Evolutionary conservation across 1,140 invertebrate genomes (phyloP), one percentile per base, ranked within the genome.

Genomic region (Leucophenga varia): DNA sequence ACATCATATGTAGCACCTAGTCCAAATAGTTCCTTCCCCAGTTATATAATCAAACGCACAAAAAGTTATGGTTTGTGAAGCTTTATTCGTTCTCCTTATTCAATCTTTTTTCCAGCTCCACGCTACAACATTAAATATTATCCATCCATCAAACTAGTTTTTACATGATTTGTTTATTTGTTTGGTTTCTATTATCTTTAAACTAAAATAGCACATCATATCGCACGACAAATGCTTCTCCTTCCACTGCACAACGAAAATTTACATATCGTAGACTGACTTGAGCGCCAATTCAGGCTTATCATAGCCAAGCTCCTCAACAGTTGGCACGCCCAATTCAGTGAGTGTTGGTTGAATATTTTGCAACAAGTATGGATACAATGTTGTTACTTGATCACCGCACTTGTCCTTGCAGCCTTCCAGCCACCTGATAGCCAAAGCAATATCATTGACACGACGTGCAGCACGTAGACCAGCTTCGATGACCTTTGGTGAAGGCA

Each of bases 271-370:
- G 73, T 84, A 89, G 37, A 90, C 85, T 70, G 81, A 83, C 59
- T 85, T 72, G 46, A 93, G 79, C 47, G 87, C 89, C 69, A 99
- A 80, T 79, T 99, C 96, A 40, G 97, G 97, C 78, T 98, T 92
- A 76, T 98, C 94, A 72, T 95, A 97, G 39, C 95, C 95, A 59
- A 99, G 79, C 71, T 98, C 92, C 78, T 98, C 96, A 10, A 90
- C 90, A 14, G 95, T 97, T 19, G 84, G 86, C 57, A 99, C 89
- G 16, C 97, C 96, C 25, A 99, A 79, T 79, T 99, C 93, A 37
- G 88, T 84, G 10, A 99, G 79, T 10, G 93, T 95, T 25, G 97
- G 95, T 59, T 81, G 82, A 61, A 98, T 92, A 81, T 97, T 92
- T 81, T 96, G 87, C 31, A 97, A 74, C 55, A 98, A 82, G 72